These are phyloP conservation scores for Deroptyus accipitrinus DNA, from an alignment of 2,113 vertebrate genomes.

Conservation along the genomic window DNA sequence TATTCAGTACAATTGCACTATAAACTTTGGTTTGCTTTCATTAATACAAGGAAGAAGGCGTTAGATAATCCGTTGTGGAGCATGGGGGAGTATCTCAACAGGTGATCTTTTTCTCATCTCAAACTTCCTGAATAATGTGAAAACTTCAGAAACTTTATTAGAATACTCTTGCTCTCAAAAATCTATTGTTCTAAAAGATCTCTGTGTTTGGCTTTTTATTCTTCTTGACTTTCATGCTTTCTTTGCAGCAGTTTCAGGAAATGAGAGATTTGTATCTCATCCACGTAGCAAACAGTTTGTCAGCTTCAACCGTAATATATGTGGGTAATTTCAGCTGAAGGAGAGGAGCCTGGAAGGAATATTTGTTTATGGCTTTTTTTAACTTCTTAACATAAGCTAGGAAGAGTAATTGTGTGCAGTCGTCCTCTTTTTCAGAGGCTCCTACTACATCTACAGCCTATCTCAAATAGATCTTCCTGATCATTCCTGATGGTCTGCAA, in stretches of 20 bases:
- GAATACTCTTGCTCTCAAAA: neutral
- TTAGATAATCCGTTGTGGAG: neutral
- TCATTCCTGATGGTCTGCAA: neutral
- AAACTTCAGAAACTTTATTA: neutral
- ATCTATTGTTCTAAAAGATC: neutral
- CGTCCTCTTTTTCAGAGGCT: neutral
- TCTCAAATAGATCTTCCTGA: neutral
- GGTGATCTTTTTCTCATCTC: neutral
- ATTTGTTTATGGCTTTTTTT: slow-evolving; percentile 19
- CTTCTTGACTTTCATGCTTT: neutral
- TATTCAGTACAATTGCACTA: neutral
- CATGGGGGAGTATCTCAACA: rapidly evolving
- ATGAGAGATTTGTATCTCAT: slow-evolving; percentile 42
- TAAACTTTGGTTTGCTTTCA: neutral
- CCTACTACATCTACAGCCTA: neutral
- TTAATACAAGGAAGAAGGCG: neutral
- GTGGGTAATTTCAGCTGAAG: slow-evolving; percentile 15
- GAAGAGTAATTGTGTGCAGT: neutral
- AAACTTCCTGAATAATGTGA: neutral
- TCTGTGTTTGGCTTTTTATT: neutral
- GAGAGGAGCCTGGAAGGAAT: neutral
- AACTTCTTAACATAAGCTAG: neutral
- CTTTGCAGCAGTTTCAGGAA: neutral
- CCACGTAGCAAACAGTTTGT: neutral
- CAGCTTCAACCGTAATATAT: slow-evolving; percentile 4